Conservation (phyloP, 2,113 vertebrate genomes). For the Echinops telfairi region DNA sequence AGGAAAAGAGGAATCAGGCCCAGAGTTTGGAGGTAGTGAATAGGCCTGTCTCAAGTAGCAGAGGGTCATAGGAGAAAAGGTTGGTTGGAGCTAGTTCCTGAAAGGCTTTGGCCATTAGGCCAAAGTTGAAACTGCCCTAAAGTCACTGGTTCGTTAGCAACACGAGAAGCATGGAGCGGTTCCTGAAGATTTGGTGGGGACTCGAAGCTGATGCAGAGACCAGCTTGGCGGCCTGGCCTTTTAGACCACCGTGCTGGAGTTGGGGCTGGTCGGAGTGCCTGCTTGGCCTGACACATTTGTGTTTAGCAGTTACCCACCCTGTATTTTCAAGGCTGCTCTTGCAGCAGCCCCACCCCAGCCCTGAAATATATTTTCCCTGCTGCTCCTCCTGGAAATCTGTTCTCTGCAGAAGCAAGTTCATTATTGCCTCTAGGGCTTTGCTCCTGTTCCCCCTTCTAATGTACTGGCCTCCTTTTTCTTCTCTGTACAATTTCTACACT, state of each 20-base stretch:
- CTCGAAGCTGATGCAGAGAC: neutral
- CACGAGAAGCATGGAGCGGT: neutral
- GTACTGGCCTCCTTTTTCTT: slow-evolving; percentile 56
- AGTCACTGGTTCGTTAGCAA: neutral
- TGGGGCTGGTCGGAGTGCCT: neutral
- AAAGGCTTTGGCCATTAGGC: slow-evolving; percentile 52
- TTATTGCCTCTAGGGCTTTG: slow-evolving; percentile 1
- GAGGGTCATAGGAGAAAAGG: slow-evolving; percentile 30
- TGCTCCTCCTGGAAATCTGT: neutral
- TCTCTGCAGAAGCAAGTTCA: neutral
- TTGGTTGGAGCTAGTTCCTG: slow-evolving; percentile 37
- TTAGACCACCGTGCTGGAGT: neutral
- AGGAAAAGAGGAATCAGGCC: slow-evolving; percentile 52
- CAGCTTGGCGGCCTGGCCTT: neutral
- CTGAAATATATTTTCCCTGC: slow-evolving; percentile 1
- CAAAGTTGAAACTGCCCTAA: slow-evolving; percentile 52
- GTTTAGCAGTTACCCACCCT: neutral
- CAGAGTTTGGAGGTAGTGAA: slow-evolving; percentile 44
- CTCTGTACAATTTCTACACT: slow-evolving; percentile 66
- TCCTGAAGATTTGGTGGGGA: neutral
- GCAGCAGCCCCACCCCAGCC: neutral
- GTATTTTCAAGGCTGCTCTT: neutral
- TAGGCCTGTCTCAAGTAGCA: neutral
- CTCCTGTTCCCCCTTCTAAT: slow-evolving; percentile 45
- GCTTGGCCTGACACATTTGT: neutral